Conservation (phyloP, 1,140 invertebrate genomes). For the Drosophila ficusphila region DNA sequence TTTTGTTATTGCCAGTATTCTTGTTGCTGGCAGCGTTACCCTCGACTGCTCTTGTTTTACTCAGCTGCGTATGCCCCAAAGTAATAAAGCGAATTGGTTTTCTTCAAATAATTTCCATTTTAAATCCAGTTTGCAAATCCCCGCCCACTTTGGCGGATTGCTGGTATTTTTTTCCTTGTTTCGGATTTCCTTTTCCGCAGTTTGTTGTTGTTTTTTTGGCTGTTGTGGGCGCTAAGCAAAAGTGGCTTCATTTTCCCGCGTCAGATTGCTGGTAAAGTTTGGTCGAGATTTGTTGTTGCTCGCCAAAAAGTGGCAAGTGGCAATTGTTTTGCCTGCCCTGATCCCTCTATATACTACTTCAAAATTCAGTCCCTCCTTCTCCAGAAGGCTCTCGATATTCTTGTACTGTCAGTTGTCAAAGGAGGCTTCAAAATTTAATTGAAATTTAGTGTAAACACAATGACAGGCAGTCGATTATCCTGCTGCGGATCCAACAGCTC, state of each 20-base stretch:
- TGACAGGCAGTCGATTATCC: constrained; percentile 79
- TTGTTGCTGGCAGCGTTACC: constrained; percentile 28
- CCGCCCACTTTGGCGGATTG: constrained; percentile 43
- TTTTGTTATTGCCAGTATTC: constrained; percentile 17
- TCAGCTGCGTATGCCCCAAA: constrained; percentile 79
- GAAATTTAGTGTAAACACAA: constrained; percentile 82
- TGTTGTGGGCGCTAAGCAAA: constrained; percentile 52
- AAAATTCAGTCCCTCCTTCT: constrained; percentile 4
- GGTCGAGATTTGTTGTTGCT: constrained; percentile 67
- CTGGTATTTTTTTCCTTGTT: constrained; percentile 13
- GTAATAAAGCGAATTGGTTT: constrained; percentile 82
- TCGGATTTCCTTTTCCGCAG: constrained; percentile 9
- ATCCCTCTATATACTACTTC: constrained; percentile 21
- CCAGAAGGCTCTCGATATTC: not conserved
- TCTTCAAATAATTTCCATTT: constrained; percentile 80
- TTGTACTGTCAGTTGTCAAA: constrained; percentile 64
- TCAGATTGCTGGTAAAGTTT: constrained; percentile 75
- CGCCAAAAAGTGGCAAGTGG: constrained; percentile 56
- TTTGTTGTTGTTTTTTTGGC: constrained; percentile 24
- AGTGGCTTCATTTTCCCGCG: constrained; percentile 76
- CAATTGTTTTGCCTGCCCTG: constrained; percentile 59
- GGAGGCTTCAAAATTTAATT: constrained; percentile 76
- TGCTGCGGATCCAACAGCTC: constrained; percentile 21
- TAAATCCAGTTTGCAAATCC: constrained; percentile 80
- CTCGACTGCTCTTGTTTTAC: constrained; percentile 74